Conservation (phyloP, 2,797 vertebrate genomes). For the Morelia viridis region DNA sequence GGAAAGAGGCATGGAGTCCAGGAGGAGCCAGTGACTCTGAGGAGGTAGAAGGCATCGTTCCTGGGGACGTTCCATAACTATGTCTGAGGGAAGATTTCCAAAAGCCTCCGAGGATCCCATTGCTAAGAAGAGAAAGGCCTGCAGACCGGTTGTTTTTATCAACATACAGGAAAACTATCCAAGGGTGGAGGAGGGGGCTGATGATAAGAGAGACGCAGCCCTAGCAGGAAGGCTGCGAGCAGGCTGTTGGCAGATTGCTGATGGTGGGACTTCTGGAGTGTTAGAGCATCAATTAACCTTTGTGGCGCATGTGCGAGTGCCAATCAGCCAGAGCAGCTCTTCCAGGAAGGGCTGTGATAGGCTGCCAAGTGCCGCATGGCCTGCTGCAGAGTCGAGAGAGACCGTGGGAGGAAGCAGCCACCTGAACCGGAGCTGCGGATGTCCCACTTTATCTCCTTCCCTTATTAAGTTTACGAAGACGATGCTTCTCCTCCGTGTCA, state of each 20-base stretch:
- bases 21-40: background rate
- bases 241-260: constrained; percentile 42
- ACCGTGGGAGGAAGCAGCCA: constrained; percentile 47
- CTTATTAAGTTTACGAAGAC: constrained; percentile 54
- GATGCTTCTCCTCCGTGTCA: constrained; percentile 31
- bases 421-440: constrained; percentile 46
- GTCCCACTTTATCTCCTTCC: constrained; percentile 56
- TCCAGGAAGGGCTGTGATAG: constrained; percentile 29
- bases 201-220: constrained; percentile 15
- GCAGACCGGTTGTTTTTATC: background rate
- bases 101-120: too few relatives aligned
- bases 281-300: constrained; percentile 69
- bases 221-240: constrained; percentile 12
- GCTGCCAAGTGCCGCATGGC: background rate
- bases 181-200: background rate
- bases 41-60: background rate
- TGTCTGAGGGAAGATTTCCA: background rate
- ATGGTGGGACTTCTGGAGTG: constrained; percentile 53
- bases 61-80: background rate
- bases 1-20: background rate
- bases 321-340: constrained; percentile 43
- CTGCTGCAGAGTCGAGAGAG: constrained; percentile 33
- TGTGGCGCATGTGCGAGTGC: constrained; percentile 52
- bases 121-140: background rate
- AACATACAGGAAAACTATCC: background rate